Percentiles rank a stretch among this genome's conserved stretches.
These are phyloP conservation scores for Sylvia atricapilla DNA, from an alignment of 2,113 vertebrate genomes.

Conservation along the genomic window DNA sequence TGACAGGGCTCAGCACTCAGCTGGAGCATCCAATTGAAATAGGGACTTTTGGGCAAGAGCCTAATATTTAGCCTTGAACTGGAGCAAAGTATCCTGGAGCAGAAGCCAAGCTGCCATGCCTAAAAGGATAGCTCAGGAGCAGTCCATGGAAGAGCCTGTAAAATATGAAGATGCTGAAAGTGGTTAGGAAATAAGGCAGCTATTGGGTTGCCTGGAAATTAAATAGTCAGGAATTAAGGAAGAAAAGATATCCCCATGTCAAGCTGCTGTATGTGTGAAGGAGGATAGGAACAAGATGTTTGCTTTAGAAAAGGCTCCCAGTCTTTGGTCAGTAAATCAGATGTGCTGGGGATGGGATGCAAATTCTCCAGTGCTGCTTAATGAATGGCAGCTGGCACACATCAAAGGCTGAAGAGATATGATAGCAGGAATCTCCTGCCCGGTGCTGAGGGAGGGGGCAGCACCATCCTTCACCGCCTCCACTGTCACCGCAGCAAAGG, in stretches of 20 bases:
- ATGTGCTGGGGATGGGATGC: not conserved
- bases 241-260: not conserved
- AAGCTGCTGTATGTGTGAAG: not conserved
- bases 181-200: not conserved
- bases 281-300: not conserved
- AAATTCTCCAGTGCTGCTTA: not conserved
- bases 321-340: not conserved
- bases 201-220: not conserved
- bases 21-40: not conserved
- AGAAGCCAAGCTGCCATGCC: not conserved
- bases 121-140: not conserved
- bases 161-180: not conserved
- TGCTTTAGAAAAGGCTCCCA: not conserved
- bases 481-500: not conserved
- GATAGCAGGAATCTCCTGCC: not conserved
- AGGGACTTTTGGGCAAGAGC: not conserved
- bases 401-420: not conserved
- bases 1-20: not conserved
- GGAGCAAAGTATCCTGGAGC: not conserved
- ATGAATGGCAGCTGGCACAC: not conserved
- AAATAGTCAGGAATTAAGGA: not conserved
- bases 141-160: not conserved
- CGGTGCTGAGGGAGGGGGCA: not conserved
- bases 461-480: not conserved
- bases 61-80: not conserved